Evolutionary conservation across 2,888 invertebrate species (phyloP).

Genomic region (Dryadula phaetusa): DNA sequence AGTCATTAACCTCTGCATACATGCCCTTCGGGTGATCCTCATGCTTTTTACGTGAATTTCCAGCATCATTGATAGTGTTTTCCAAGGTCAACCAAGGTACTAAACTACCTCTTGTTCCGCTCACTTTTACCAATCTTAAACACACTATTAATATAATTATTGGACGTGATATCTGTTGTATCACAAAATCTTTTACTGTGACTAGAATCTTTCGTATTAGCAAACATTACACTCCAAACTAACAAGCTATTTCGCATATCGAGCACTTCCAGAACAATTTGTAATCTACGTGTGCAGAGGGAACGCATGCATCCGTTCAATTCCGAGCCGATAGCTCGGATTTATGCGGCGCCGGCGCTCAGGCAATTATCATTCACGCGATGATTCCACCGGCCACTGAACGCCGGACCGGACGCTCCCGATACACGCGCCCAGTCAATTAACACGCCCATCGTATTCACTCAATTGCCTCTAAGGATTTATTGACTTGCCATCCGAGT

Average conservation of each 20-base stretch:
- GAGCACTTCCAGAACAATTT: constrained; percentile 40
- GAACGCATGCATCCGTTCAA: constrained; percentile 62
- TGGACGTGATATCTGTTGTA: too few species aligned
- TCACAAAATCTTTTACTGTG: too few species aligned
- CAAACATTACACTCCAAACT: too few species aligned
- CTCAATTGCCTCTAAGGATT: constrained; percentile 72
- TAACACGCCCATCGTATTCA: constrained; percentile 78
- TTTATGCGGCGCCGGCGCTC: constrained; percentile 65
- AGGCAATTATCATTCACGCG: constrained; percentile 78
- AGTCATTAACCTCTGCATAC: too few species aligned
- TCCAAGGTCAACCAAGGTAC: too few species aligned
- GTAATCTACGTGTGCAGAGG: constrained; percentile 51
- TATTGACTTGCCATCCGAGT: constrained; percentile 58
- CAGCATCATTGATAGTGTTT: too few species aligned
- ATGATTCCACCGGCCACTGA: constrained; percentile 68
- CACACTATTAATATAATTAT: too few species aligned
- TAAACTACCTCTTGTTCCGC: too few species aligned
- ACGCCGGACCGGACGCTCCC: constrained; percentile 54
- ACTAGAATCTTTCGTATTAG: too few species aligned
- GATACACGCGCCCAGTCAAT: constrained; percentile 69
- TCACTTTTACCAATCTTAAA: too few species aligned
- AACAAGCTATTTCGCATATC: neutral
- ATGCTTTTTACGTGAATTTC: too few species aligned
- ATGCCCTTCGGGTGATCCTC: too few species aligned
- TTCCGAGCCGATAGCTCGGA: constrained; percentile 70